Percentiles rank a stretch among this genome's conserved stretches.
Evolutionary conservation across 2,113 vertebrate species (phyloP).

Genomic region (Amia ocellicauda): DNA sequence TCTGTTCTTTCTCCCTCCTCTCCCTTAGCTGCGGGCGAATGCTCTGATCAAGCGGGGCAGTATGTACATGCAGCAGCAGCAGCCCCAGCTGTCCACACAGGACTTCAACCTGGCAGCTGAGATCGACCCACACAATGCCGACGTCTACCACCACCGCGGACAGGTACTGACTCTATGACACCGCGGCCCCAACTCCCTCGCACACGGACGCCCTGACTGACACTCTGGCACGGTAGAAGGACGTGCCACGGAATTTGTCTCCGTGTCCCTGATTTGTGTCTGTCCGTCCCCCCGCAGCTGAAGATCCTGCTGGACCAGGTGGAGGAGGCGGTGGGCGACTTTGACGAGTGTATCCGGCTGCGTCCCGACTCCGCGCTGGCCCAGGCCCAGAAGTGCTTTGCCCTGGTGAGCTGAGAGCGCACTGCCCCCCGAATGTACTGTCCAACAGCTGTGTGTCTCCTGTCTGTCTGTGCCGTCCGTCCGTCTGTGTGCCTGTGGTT

Average conservation of each 20-base stretch:
- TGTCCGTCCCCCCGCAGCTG: slow-evolving; percentile 64
- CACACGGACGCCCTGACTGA: too few species aligned
- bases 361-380: slow-evolving; percentile 94
- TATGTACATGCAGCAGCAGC: slow-evolving; percentile 98
- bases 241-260: background rate
- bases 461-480: too few species aligned
- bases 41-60: slow-evolving; percentile 96
- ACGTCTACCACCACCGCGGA: slow-evolving; percentile 95
- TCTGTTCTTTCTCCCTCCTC: background rate
- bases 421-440: background rate
- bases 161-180: slow-evolving; percentile 71
- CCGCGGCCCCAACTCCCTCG: too few species aligned
- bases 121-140: slow-evolving; percentile 88
- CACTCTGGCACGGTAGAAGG: too few species aligned
- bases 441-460: too few species aligned
- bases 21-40: slow-evolving; percentile 79
- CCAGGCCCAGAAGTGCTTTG: slow-evolving; percentile 97
- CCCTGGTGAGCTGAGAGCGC: slow-evolving; percentile 73
- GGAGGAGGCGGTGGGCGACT: slow-evolving; percentile 94
- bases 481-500: too few species aligned
- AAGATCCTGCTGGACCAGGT: slow-evolving; percentile 98
- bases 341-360: slow-evolving; percentile 93
- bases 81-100: slow-evolving; percentile 83
- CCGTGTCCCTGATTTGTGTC: background rate
- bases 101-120: slow-evolving; percentile 96